Conservation (phyloP, 2,113 vertebrate species). For the Megaleporinus macrocephalus region DNA sequence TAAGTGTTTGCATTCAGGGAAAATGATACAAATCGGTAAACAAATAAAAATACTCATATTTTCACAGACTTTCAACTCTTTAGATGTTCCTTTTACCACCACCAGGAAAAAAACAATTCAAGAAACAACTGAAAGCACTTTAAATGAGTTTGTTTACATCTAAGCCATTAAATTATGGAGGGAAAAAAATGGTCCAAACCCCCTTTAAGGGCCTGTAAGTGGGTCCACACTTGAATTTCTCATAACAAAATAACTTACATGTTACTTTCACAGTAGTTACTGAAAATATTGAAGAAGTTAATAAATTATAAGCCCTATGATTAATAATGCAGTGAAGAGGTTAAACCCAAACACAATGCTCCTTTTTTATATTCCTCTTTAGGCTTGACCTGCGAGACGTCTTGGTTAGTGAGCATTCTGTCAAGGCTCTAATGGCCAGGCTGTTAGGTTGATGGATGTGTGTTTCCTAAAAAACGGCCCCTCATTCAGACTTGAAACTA, state of each 20-base stretch:
- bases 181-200: no score
- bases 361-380: slow-evolving; percentile 51
- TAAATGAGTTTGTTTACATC: no score
- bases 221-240: not conserved
- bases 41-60: no score
- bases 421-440: slow-evolving; percentile 73
- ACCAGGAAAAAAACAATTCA: no score
- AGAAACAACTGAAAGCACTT: no score
- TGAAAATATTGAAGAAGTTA: no score
- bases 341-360: slow-evolving; percentile 5
- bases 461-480: slow-evolving; percentile 66
- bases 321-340: not conserved
- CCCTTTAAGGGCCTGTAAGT: no score
- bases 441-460: slow-evolving; percentile 77
- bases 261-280: not conserved
- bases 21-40: no score
- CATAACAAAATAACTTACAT: not conserved
- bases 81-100: no score
- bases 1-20: no score
- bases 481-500: slow-evolving; percentile 73
- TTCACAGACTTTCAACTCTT: no score
- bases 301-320: not conserved
- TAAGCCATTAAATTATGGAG: no score
- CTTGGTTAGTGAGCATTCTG: slow-evolving; percentile 59
- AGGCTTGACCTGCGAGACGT: slow-evolving; percentile 65